Conservation (phyloP, 2,113 vertebrate species). For the Tapirus terrestris region DNA sequence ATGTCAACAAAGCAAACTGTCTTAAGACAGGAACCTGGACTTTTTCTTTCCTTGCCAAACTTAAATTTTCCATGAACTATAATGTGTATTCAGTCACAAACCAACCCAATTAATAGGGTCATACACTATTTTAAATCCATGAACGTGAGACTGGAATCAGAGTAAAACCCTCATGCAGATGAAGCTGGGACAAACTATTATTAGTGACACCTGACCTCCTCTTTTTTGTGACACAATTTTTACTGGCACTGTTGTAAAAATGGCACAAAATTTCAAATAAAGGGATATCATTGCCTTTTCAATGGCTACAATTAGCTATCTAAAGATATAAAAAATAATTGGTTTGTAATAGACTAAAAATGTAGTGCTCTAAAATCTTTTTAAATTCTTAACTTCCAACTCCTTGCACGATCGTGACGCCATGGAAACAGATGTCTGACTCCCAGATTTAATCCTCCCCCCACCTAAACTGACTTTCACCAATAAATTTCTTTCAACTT, state of each 20-base stretch:
- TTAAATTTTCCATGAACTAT: constrained; percentile 34
- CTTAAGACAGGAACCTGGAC: background rate
- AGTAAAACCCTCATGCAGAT: background rate
- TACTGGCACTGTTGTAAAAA: background rate
- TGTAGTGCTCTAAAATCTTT: background rate
- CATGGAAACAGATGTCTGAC: background rate
- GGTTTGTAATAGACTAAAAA: background rate
- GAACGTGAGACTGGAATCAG: background rate
- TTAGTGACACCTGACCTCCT: background rate
- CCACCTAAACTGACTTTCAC: background rate
- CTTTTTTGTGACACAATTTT: background rate
- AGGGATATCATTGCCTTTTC: background rate
- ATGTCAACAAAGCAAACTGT: background rate
- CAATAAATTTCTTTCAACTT: background rate
- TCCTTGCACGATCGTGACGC: background rate
- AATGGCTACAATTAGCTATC: background rate
- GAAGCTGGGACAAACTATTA: background rate
- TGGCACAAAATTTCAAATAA: background rate
- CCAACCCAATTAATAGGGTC: background rate
- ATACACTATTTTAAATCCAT: background rate
- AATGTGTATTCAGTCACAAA: background rate
- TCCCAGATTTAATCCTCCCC: background rate
- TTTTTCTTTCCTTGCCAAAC: background rate
- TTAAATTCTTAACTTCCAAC: background rate
- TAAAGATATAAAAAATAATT: background rate